phyloP scores from a whole-genome alignment of 2,888 invertebrate species.

The Plemyria rubiginata region DNA sequence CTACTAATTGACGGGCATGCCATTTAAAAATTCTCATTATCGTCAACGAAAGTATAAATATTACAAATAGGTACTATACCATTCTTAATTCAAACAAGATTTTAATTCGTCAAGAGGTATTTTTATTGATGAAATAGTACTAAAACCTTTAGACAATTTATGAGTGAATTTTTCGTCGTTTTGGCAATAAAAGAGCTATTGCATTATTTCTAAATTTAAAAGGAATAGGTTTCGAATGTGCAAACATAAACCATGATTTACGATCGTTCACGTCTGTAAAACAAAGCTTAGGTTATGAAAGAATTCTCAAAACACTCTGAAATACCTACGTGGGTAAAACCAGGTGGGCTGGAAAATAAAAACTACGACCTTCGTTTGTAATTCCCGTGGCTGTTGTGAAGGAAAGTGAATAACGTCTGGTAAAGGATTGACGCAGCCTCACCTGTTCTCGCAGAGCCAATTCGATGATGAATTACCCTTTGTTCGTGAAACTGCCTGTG shows the following conservation, averaged over 20 bases:
- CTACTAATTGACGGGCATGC: slow-evolving; percentile 58
- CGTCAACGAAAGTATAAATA: slow-evolving; percentile 39
- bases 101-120: no score
- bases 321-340: slow-evolving; percentile 63
- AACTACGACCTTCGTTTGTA: slow-evolving; percentile 68
- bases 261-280: slow-evolving; percentile 68
- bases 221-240: slow-evolving; percentile 64
- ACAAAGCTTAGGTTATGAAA: slow-evolving; percentile 74
- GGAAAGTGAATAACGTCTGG: slow-evolving; percentile 67
- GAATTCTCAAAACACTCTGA: slow-evolving; percentile 71
- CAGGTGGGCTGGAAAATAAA: slow-evolving; percentile 73
- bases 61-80: no score
- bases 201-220: slow-evolving; percentile 71
- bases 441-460: slow-evolving; percentile 75
- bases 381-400: slow-evolving; percentile 62
- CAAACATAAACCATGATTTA: slow-evolving; percentile 73
- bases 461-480: slow-evolving; percentile 76
- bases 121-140: slow-evolving; percentile 1
- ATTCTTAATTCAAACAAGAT: no score
- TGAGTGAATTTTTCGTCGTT: slow-evolving; percentile 10
- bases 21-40: slow-evolving; percentile 56
- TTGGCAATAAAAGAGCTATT: slow-evolving; percentile 45
- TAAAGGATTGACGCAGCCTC: slow-evolving; percentile 66
- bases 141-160: neutral
- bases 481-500: slow-evolving; percentile 68